Evolutionary conservation across 1,140 invertebrate genomes (phyloP).

Genomic region (Campoletis sonorensis): DNA sequence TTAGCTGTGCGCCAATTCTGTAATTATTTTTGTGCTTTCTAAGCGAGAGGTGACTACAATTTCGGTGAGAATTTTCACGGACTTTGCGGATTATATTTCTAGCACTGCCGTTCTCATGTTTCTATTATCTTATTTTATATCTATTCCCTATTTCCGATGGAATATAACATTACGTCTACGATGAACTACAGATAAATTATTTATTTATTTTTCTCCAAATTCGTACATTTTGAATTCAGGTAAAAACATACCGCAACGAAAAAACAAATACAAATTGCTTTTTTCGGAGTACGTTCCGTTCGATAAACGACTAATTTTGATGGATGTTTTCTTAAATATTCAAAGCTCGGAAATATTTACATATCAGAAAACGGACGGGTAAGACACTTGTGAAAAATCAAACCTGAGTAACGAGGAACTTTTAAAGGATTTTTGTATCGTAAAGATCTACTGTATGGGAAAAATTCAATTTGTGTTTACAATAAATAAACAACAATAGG

Average conservation of each 20-base stretch:
- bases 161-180: too few species aligned
- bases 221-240: too few species aligned
- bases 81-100: neutral
- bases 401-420: neutral
- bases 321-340: neutral
- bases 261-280: too few species aligned
- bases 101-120: neutral
- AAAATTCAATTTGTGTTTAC: neutral
- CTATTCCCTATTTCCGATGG: too few species aligned
- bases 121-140: too few species aligned
- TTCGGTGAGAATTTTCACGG: neutral
- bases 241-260: too few species aligned
- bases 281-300: neutral
- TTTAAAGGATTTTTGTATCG: neutral
- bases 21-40: neutral
- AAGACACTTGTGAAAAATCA: neutral
- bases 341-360: slow-evolving; percentile 6
- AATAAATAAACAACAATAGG: slow-evolving; percentile 13
- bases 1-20: neutral
- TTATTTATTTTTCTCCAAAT: too few species aligned
- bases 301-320: neutral
- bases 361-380: neutral
- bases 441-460: neutral
- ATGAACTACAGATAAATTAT: too few species aligned
- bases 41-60: neutral